Conservation (phyloP, 1,140 invertebrate genomes). For the Conopomorpha cramerella region DNA sequence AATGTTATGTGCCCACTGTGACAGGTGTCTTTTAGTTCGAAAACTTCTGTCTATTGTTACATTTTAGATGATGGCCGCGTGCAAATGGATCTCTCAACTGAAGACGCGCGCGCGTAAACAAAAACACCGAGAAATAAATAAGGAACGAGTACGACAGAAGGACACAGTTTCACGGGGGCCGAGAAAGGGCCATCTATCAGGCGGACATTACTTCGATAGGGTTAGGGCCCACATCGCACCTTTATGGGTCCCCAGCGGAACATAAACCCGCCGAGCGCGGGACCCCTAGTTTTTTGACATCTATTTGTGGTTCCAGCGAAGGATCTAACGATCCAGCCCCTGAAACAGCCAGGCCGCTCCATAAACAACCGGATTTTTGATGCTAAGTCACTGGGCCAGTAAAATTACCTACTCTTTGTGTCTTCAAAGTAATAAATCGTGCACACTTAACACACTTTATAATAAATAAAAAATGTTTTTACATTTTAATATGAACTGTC, state of each 20-base stretch:
- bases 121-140: slow-evolving; percentile 47
- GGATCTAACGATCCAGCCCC: slow-evolving; percentile 29
- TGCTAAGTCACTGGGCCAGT: no score
- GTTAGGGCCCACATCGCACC: slow-evolving; percentile 51
- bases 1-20: slow-evolving; percentile 19
- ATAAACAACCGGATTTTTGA: no score
- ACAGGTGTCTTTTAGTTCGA: slow-evolving; percentile 25
- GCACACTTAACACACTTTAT: no score
- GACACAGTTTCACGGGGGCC: slow-evolving; percentile 31
- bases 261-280: slow-evolving; percentile 37
- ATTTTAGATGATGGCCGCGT: slow-evolving; percentile 2
- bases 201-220: slow-evolving; percentile 49
- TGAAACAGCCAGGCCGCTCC: no score
- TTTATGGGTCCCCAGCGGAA: slow-evolving; percentile 51
- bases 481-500: no score
- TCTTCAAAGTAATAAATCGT: no score
- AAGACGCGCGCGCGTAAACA: slow-evolving; percentile 30
- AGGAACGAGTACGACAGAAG: slow-evolving; percentile 21
- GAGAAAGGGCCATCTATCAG: slow-evolving; percentile 49
- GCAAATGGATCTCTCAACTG: not conserved
- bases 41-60: slow-evolving; percentile 12
- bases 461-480: no score
- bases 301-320: slow-evolving; percentile 58
- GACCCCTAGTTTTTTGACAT: slow-evolving; percentile 52
- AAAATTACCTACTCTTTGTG: no score